phyloP scores from a whole-genome alignment of 2,888 invertebrate species.

The Escarpia spicata region DNA sequence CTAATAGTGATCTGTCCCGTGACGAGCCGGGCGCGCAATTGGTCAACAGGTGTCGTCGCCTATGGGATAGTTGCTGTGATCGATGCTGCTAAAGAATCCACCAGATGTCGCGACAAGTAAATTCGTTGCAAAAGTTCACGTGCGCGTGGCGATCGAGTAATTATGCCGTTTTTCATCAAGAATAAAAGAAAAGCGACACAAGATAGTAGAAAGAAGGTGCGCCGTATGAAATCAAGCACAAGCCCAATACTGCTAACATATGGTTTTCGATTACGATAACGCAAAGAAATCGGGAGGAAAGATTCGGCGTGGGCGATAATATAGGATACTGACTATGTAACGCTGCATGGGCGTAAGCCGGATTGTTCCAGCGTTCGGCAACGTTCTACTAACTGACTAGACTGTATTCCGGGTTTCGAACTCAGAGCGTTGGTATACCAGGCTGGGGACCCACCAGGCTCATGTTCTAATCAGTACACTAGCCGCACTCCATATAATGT shows the following conservation, averaged over 20 bases:
- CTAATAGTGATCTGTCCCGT: too few relatives aligned
- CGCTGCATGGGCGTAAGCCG: not conserved
- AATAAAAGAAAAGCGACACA: slow-evolving; percentile 22
- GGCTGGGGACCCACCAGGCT: too few relatives aligned
- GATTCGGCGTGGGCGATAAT: not conserved
- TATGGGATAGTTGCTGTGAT: not conserved
- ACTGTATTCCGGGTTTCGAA: too few relatives aligned
- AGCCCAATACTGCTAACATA: not conserved
- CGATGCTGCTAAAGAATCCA: not conserved
- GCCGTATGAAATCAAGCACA: not conserved
- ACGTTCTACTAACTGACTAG: too few relatives aligned
- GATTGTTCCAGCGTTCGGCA: too few relatives aligned
- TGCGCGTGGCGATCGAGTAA: not conserved
- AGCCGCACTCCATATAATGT: too few relatives aligned
- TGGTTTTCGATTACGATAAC: not conserved
- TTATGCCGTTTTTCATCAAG: slow-evolving; percentile 26
- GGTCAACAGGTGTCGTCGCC: not conserved
- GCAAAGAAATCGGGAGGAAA: not conserved
- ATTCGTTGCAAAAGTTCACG: not conserved
- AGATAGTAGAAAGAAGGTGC: not conserved
- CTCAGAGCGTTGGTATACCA: too few relatives aligned
- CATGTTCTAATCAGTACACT: too few relatives aligned
- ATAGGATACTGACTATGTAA: not conserved
- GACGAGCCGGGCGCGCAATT: too few relatives aligned
- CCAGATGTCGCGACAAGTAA: not conserved